phyloP scores from a whole-genome alignment of 2,113 vertebrate species.

The Romanogobio albipinnatus region DNA sequence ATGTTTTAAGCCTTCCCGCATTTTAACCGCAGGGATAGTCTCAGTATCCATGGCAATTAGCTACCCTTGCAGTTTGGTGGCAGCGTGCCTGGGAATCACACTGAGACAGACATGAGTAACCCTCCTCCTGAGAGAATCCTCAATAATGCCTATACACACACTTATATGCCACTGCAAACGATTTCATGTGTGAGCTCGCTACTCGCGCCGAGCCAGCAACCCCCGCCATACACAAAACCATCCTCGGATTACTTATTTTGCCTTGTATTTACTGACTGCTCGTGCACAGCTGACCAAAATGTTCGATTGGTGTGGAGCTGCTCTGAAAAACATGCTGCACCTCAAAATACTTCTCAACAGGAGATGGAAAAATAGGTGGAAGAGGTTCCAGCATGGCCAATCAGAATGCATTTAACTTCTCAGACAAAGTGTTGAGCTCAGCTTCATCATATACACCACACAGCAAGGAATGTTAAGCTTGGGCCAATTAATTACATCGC shows the following conservation, averaged over 20 bases:
- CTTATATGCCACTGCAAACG: background rate
- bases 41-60: constrained; percentile 54
- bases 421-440: constrained; percentile 1
- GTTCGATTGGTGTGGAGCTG: background rate
- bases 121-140: constrained; percentile 1
- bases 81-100: constrained; percentile 41
- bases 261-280: background rate
- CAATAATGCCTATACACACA: constrained; percentile 32
- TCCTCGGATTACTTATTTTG: background rate
- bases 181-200: constrained; percentile 17
- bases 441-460: constrained; percentile 16
- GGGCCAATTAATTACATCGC: background rate
- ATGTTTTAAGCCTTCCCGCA: constrained; percentile 5
- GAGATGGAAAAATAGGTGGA: background rate
- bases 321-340: background rate
- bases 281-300: background rate
- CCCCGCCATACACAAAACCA: background rate
- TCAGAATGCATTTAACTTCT: background rate
- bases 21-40: constrained; percentile 45
- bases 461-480: background rate
- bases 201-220: background rate
- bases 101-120: constrained; percentile 18
- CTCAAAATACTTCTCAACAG: constrained; percentile 2
- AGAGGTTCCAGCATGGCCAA: background rate
- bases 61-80: constrained; percentile 42